Evolutionary conservation across 2,888 invertebrate species (phyloP).

Genomic region (Automeris io): DNA sequence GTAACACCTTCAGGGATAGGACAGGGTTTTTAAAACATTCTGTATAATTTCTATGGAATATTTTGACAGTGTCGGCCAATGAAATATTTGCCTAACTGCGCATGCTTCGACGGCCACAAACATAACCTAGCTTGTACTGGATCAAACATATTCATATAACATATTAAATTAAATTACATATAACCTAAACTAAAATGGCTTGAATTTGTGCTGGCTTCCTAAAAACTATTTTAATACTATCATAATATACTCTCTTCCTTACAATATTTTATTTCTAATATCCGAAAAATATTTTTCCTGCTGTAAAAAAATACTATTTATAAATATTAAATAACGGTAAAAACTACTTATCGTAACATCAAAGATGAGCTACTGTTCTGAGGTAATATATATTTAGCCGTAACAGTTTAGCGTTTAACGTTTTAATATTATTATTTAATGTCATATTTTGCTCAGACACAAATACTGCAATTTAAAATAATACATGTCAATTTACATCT

Average conservation of each 20-base stretch:
- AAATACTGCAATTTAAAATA: neutral
- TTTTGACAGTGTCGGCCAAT: no score
- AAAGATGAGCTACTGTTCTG: neutral
- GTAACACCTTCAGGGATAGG: neutral
- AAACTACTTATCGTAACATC: neutral
- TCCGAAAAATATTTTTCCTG: neutral
- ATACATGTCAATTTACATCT: neutral
- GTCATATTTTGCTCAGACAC: neutral
- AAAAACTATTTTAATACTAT: neutral
- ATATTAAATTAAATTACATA: conserved; percentile 4
- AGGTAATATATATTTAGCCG: neutral
- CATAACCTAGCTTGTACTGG: conserved; percentile 54
- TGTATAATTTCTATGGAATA: neutral
- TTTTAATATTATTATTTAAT: neutral
- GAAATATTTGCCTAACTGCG: neutral
- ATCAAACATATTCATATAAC: conserved; percentile 22
- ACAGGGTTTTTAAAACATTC: neutral
- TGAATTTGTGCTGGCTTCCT: conserved; percentile 33
- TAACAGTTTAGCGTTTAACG: neutral
- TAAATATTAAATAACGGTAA: neutral
- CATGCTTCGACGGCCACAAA: conserved; percentile 3
- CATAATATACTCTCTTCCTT: conserved; percentile 2
- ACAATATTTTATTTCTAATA: conserved; percentile 4
- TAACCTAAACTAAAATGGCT: conserved; percentile 35
- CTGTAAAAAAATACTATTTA: neutral